phyloP scores from a whole-genome alignment of 2,888 invertebrate genomes.

The Agonum fuliginosum region DNA sequence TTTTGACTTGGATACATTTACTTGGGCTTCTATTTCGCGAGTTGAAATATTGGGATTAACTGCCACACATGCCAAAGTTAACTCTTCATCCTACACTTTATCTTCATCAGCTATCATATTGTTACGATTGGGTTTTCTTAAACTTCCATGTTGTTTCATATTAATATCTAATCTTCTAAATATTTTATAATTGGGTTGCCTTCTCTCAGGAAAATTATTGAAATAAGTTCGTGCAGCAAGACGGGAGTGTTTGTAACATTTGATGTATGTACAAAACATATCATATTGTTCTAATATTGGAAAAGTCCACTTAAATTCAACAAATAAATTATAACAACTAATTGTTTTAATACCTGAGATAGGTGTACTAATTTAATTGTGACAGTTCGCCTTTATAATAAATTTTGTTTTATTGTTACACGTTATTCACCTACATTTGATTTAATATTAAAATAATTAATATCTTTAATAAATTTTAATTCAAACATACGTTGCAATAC shows the following conservation, averaged over 20 bases:
- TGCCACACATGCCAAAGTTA: conserved; percentile 18
- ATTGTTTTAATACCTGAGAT: neutral
- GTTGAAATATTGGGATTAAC: conserved; percentile 35
- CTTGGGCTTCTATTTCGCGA: conserved; percentile 33
- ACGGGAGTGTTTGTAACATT: conserved; percentile 28
- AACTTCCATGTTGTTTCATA: conserved; percentile 21
- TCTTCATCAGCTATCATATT: neutral
- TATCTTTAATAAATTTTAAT: no score
- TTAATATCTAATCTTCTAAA: conserved; percentile 12
- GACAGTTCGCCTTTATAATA: no score
- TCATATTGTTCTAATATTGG: neutral
- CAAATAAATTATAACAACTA: neutral
- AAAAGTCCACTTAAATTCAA: neutral
- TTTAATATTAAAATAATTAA: neutral
- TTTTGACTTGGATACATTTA: conserved; percentile 20
- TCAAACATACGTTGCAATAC: no score
- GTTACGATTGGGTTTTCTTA: neutral
- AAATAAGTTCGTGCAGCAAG: conserved; percentile 20
- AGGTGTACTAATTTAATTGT: neutral
- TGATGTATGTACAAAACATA: conserved; percentile 15
- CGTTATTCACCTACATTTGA: neutral
- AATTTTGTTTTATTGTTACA: no score
- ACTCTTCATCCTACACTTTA: no score
- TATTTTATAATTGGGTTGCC: conserved; percentile 19
- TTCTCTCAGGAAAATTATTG: conserved; percentile 6